These are phyloP conservation scores for Paramisgurnus dabryanus DNA, from an alignment of 2,113 vertebrate species.

Conservation along the genomic window DNA sequence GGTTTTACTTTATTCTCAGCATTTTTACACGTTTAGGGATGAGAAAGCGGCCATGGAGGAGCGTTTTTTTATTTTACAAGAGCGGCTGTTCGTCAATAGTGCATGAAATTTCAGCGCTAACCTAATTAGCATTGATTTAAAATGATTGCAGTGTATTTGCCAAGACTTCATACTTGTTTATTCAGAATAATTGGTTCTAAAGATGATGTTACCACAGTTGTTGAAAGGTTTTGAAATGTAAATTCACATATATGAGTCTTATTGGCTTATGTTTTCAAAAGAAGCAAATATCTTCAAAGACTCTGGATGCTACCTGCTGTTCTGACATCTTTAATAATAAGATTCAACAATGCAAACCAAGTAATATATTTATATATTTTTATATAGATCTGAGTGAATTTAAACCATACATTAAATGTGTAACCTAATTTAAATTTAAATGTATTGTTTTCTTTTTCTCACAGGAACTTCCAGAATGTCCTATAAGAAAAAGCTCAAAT, in stretches of 20 bases:
- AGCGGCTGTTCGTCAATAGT: slow-evolving; percentile 34
- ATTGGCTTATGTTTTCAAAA: slow-evolving; percentile 32
- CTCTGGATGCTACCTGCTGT: slow-evolving; percentile 9
- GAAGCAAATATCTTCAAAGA: slow-evolving; percentile 40
- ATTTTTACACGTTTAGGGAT: neutral
- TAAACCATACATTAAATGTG: neutral
- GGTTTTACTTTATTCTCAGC: neutral
- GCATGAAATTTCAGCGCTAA: slow-evolving; percentile 38
- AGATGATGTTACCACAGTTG: slow-evolving; percentile 43
- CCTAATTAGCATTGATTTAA: slow-evolving; percentile 49
- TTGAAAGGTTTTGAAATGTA: slow-evolving; percentile 47
- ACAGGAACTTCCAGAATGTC: neutral
- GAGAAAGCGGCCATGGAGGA: too few species aligned
- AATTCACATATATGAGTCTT: slow-evolving; percentile 36
- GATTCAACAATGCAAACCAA: neutral
- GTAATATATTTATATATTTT: neutral
- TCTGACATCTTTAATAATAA: neutral
- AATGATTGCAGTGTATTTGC: slow-evolving; percentile 49
- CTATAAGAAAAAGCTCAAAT: neutral
- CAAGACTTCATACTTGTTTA: slow-evolving; percentile 49
- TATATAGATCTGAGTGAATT: neutral
- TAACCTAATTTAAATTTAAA: slow-evolving; percentile 18
- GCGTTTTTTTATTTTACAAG: slow-evolving; percentile 38
- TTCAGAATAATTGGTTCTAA: slow-evolving; percentile 55
- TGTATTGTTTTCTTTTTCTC: neutral